Evolutionary conservation across 2,888 invertebrate genomes (phyloP).

Genomic region (Pachymerium ferrugineum): DNA sequence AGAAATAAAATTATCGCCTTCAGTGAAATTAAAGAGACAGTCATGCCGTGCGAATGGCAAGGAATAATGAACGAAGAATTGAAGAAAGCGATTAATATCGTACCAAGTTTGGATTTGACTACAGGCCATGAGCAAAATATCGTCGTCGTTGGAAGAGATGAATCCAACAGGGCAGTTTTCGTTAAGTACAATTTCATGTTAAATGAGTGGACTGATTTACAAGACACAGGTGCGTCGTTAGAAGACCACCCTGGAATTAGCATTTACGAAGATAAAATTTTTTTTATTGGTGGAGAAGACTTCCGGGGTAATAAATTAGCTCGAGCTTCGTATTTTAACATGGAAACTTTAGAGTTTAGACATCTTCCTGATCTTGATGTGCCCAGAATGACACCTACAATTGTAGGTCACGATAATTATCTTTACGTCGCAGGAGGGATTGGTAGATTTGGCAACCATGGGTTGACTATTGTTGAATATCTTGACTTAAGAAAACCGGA

Average conservation of each 20-base stretch:
- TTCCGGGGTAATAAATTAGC: not conserved
- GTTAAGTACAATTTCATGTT: not conserved
- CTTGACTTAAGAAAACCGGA: not conserved
- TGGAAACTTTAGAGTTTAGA: not conserved
- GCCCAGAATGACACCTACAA: not conserved
- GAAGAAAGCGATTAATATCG: not conserved
- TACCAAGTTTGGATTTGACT: not conserved
- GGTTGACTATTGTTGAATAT: not conserved
- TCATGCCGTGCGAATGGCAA: constrained; percentile 15
- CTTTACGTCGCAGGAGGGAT: constrained; percentile 19
- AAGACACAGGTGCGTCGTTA: not conserved
- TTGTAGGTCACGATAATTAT: not conserved
- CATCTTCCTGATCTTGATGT: constrained; percentile 7
- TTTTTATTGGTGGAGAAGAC: not conserved
- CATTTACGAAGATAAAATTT: not conserved
- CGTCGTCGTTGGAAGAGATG: not conserved
- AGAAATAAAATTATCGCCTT: not conserved
- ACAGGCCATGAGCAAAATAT: not conserved
- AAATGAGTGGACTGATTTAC: constrained; percentile 1
- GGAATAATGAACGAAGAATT: constrained; percentile 21
- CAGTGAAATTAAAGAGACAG: not conserved
- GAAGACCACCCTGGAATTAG: not conserved
- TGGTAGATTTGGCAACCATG: not conserved
- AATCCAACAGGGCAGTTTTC: not conserved
- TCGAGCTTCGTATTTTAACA: not conserved